Percentiles rank a stretch among this genome's conserved stretches.
Evolutionary conservation across 2,113 vertebrate genomes (phyloP).

Genomic region (Rhagologus leucostigma): DNA sequence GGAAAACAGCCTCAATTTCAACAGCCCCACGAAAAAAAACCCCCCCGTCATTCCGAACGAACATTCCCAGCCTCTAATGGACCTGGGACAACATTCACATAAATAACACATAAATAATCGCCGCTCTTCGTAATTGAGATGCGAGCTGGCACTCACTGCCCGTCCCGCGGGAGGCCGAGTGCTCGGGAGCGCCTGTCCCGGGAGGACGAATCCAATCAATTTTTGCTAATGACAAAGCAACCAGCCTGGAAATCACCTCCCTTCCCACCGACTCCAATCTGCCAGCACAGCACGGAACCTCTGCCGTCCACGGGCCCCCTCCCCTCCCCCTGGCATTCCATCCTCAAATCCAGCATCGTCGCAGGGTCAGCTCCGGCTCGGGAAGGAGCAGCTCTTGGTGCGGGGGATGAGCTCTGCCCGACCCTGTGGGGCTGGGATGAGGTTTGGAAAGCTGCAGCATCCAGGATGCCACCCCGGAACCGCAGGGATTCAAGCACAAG

Average conservation of each 20-base stretch:
- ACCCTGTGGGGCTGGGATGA: rapidly evolving
- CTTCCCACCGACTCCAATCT: not conserved
- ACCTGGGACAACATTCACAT: not conserved
- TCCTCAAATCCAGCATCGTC: rapidly evolving
- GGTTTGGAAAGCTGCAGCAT: not conserved
- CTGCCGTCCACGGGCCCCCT: not conserved
- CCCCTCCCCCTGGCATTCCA: rapidly evolving
- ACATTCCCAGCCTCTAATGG: not conserved
- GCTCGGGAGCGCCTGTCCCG: not conserved
- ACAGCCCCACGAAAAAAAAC: not conserved
- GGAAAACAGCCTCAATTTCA: not conserved
- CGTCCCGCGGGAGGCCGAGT: not conserved
- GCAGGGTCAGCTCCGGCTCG: not conserved
- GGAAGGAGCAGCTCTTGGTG: not conserved
- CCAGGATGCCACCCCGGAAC: not conserved
- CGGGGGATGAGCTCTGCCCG: not conserved
- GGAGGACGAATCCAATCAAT: not conserved
- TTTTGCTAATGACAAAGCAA: not conserved
- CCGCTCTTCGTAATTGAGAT: not conserved
- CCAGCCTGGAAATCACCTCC: not conserved
- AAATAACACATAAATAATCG: no score
- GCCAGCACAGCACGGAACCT: not conserved
- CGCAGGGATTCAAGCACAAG: not conserved
- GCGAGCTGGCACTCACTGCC: not conserved
- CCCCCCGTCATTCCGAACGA: not conserved